Conservation (phyloP, 2,888 invertebrate species). For the Epirrhoe alternata region DNA sequence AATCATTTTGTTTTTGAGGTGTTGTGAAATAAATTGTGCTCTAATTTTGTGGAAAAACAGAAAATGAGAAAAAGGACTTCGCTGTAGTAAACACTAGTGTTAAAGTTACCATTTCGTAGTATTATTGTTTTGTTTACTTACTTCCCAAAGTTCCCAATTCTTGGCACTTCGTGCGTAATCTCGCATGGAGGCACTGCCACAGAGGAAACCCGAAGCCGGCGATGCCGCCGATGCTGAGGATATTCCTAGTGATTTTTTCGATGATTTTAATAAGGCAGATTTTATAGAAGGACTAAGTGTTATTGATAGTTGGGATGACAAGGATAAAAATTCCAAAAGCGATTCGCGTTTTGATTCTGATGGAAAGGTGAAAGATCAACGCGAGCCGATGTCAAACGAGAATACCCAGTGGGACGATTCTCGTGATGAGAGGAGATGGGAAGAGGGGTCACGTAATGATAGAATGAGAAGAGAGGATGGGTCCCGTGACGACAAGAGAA, state of each 20-base stretch:
- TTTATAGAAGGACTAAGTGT: conserved; percentile 80
- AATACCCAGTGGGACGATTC: conserved; percentile 4
- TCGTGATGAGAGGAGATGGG: conserved; percentile 18
- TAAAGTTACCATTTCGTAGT: background rate
- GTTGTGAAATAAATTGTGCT: too few relatives aligned
- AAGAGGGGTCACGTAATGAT: conserved; percentile 1
- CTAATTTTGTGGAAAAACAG: too few relatives aligned
- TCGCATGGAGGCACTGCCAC: conserved; percentile 33
- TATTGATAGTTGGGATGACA: conserved; percentile 75
- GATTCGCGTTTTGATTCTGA: conserved; percentile 53
- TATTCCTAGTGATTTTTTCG: conserved; percentile 80
- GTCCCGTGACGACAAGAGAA: background rate
- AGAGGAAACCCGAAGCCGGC: conserved; percentile 47
- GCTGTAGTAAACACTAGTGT: background rate
- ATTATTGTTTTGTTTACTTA: background rate
- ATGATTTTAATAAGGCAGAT: conserved; percentile 76
- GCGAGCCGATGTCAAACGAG: conserved; percentile 59
- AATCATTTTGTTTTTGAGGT: too few relatives aligned
- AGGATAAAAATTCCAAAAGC: conserved; percentile 38
- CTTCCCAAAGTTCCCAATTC: background rate
- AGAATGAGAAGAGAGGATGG: background rate
- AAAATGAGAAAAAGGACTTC: too few relatives aligned
- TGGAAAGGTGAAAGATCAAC: conserved; percentile 63
- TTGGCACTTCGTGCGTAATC: background rate
- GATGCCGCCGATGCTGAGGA: conserved; percentile 62